Evolutionary conservation across 2,797 vertebrate species (phyloP).

Genomic region (Sphenopsis melanotis): DNA sequence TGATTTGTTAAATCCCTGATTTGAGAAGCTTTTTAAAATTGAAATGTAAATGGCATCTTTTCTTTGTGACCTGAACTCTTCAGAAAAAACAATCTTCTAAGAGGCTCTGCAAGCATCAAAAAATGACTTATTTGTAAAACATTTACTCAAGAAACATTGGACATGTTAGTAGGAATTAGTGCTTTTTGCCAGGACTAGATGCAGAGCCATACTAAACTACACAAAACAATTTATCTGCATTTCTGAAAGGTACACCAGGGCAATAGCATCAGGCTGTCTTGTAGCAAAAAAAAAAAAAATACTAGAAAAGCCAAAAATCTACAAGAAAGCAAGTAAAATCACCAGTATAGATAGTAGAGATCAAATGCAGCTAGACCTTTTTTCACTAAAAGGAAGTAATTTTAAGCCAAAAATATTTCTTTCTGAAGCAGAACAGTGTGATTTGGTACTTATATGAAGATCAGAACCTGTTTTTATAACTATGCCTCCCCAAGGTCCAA

Average conservation of each 20-base stretch:
- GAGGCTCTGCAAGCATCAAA: not conserved
- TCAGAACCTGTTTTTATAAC: not conserved
- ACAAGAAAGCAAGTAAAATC: not conserved
- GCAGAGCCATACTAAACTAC: not conserved
- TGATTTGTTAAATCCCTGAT: not conserved
- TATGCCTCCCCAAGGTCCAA: not conserved
- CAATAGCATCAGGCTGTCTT: not conserved
- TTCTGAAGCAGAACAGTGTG: not conserved
- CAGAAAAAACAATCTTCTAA: constrained; percentile 2
- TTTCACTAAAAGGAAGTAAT: not conserved
- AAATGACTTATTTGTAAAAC: not conserved
- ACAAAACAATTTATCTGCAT: not conserved
- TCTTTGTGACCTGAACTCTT: not conserved
- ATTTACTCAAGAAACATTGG: not conserved
- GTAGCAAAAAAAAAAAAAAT: not conserved
- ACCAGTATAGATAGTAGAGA: not conserved
- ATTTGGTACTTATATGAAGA: not conserved
- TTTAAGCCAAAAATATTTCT: not conserved
- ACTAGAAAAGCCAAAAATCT: not conserved
- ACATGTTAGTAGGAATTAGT: not conserved
- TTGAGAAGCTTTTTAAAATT: not conserved
- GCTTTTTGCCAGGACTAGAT: not conserved
- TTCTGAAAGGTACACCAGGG: not conserved
- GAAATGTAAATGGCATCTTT: not conserved
- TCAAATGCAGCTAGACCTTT: not conserved